Percentiles rank a stretch among this genome's conserved stretches.
Evolutionary conservation across 1,140 invertebrate species (phyloP).

Genomic region (Idris sp.): DNA sequence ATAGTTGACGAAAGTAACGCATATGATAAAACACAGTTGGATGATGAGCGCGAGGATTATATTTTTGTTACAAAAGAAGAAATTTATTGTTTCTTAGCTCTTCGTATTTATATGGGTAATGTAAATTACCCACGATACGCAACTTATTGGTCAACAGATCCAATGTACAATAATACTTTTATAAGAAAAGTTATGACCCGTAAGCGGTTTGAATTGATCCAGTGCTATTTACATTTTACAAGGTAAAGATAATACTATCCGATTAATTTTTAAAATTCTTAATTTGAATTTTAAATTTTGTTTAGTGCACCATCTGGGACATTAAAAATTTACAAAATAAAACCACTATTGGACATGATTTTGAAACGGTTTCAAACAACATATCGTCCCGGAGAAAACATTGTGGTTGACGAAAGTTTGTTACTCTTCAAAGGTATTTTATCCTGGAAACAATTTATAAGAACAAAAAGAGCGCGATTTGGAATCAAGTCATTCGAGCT

Average conservation of each 20-base stretch:
- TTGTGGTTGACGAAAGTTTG: slow-evolving; percentile 11
- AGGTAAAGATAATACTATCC: too few relatives aligned
- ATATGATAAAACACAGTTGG: too few relatives aligned
- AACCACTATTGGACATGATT: not conserved
- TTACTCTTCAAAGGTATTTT: not conserved
- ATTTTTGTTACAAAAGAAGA: not conserved
- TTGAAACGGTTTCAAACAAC: not conserved
- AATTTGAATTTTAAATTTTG: too few relatives aligned
- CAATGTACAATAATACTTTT: slow-evolving; percentile 5
- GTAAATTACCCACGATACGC: slow-evolving; percentile 2
- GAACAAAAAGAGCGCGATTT: slow-evolving; percentile 8
- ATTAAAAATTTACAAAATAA: not conserved
- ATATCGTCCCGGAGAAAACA: slow-evolving; percentile 1
- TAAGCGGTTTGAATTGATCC: not conserved
- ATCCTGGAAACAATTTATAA: slow-evolving; percentile 6
- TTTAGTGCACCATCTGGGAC: too few relatives aligned
- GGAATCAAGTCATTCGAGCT: slow-evolving; percentile 3
- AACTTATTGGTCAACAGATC: slow-evolving; percentile 5
- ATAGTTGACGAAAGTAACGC: too few relatives aligned
- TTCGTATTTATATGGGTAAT: slow-evolving; percentile 4
- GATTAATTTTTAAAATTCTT: too few relatives aligned
- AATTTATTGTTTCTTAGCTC: slow-evolving; percentile 2
- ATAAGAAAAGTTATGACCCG: slow-evolving; percentile 9
- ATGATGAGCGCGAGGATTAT: too few relatives aligned
- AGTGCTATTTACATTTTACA: slow-evolving; percentile 1